These are phyloP conservation scores for Ellobius talpinus DNA, from an alignment of 2,113 vertebrate species.

Conservation along the genomic window DNA sequence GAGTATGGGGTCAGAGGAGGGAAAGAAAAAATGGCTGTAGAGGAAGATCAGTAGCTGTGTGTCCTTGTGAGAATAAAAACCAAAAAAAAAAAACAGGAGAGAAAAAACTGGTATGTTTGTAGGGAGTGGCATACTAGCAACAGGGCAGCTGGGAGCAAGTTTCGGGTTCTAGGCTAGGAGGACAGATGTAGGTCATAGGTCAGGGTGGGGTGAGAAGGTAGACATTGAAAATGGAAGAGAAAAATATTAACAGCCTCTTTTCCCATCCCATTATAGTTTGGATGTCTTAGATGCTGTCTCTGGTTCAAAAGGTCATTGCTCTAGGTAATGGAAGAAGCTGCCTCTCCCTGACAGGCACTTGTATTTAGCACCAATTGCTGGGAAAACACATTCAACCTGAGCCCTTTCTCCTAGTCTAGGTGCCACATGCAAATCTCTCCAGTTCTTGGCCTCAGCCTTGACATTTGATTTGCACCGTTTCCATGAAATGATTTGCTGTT, in stretches of 20 bases:
- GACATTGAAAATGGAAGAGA: not conserved
- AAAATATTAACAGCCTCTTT: not conserved
- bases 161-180: not conserved
- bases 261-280: not conserved
- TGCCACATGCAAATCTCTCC: not conserved
- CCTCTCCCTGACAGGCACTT: not conserved
- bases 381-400: not conserved
- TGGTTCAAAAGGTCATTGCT: not conserved
- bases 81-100: not conserved
- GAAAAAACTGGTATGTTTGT: not conserved
- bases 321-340: not conserved
- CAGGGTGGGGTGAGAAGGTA: not conserved
- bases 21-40: not conserved
- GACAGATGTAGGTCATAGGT: not conserved
- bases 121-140: too few species aligned
- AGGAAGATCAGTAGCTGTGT: not conserved
- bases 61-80: not conserved
- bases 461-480: slow-evolving; percentile 27
- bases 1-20: not conserved
- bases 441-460: slow-evolving; percentile 7
- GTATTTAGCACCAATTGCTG: not conserved
- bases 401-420: not conserved
- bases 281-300: not conserved
- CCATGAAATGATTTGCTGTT: slow-evolving; percentile 39
- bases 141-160: not conserved